Base-by-base conservation (phyloP, 2,888 invertebrate species). In the Myopa testacea region DNA sequence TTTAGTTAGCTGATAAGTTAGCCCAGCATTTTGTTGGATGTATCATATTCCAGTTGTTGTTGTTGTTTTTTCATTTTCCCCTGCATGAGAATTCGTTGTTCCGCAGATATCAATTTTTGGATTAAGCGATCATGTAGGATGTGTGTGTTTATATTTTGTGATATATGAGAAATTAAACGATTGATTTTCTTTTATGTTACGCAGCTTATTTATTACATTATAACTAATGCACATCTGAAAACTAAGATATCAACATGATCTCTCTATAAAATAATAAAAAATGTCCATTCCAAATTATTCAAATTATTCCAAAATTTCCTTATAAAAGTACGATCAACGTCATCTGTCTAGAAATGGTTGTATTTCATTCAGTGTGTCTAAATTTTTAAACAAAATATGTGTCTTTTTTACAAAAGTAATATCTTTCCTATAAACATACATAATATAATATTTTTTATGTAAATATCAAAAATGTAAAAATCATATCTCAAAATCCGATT, bases 71-170 rank as follows among this genome's bases (percentile, higher is more conserved):
- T 70, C 55, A 19, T 37, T 45, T 45, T 14, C 34, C 60, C 26
- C 38, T 71, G 71, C n/a, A 55, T 71, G 40, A 12, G 19, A 58
- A 72, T 72, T 72, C 58, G 40, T 72, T 70, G 40, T 40, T 70
- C 4, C n/a, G 38, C 6, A 72, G 40, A 37, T 40, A 40, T 38
- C 37, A 34, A 38, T 19, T 72, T 62, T 40, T 40, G 7, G 72
- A 37, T 71, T 34, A 55, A 71, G 71, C 37, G 58, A 70, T 45
- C 26, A 19, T 37, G 37, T 14, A 37, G 34, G 19, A 19, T 19
- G 14, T 19, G 1, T 69, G n/a, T 58, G 12, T n/a, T 16, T 10
- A 58, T 8, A 5, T 5, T 2, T 16, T 58, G 14, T 16, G 58
- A 58, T n/a, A 58, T 58, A 58, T n/a, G 58, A 58, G 58, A 26